These are phyloP conservation scores for Drosophila dives DNA, from an alignment of 2,888 invertebrate genomes.

Conservation along the genomic window DNA sequence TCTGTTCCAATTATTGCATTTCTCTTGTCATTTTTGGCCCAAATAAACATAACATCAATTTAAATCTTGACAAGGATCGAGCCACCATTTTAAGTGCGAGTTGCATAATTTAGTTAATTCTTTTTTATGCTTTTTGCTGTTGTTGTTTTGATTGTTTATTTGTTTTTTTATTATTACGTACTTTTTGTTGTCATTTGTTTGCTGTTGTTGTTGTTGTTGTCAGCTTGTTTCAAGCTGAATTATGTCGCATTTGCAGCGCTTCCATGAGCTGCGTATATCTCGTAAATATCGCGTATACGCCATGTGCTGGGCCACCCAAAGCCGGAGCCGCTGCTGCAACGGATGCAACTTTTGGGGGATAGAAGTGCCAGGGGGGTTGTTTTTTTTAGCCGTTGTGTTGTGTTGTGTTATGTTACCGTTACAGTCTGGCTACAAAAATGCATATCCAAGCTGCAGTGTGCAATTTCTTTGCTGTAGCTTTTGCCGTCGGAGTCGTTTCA, in stretches of 20 bases:
- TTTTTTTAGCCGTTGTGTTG: slow-evolving; percentile 13
- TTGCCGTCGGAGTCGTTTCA: slow-evolving; percentile 65
- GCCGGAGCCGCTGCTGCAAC: slow-evolving; percentile 18
- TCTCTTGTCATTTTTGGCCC: slow-evolving; percentile 26
- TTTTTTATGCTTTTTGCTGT: slow-evolving; percentile 14
- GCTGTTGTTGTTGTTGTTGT: slow-evolving; percentile 23
- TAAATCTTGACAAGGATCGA: slow-evolving; percentile 38
- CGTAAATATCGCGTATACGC: slow-evolving; percentile 69
- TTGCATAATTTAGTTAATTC: slow-evolving; percentile 69
- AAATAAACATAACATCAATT: slow-evolving; percentile 58
- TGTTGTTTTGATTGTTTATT: slow-evolving; percentile 2
- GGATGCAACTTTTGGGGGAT: slow-evolving; percentile 28
- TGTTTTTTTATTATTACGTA: not conserved
- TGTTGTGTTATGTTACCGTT: slow-evolving; percentile 37
- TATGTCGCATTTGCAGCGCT: slow-evolving; percentile 60
- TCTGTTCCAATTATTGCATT: slow-evolving; percentile 22
- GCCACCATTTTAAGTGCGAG: slow-evolving; percentile 50
- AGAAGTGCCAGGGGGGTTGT: not conserved
- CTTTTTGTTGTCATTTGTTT: slow-evolving; percentile 1
- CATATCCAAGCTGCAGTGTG: slow-evolving; percentile 58
- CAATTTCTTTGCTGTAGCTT: slow-evolving; percentile 56
- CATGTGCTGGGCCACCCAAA: slow-evolving; percentile 30
- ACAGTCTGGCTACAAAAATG: slow-evolving; percentile 67
- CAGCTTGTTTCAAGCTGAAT: slow-evolving; percentile 61
- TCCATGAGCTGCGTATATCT: slow-evolving; percentile 64